Percentiles rank a stretch among this genome's conserved stretches.
Evolutionary conservation across 1,140 invertebrate species (phyloP).

Genomic region (Dendrolimus punctatus): DNA sequence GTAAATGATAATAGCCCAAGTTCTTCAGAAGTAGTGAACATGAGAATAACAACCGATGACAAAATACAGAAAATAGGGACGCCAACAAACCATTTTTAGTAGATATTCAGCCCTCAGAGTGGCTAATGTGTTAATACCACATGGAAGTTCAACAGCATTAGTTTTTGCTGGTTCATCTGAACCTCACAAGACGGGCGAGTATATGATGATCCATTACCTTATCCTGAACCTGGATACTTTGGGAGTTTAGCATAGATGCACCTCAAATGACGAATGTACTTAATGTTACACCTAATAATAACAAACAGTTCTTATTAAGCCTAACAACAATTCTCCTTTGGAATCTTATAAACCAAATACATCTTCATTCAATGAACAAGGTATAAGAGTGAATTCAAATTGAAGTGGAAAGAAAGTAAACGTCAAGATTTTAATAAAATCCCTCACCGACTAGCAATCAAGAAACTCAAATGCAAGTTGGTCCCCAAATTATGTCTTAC

Average conservation of each 20-base stretch:
- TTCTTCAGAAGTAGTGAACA: slow-evolving; percentile 56
- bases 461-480: slow-evolving; percentile 57
- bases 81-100: slow-evolving; percentile 81
- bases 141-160: slow-evolving; percentile 80
- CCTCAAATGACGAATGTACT: slow-evolving; percentile 73
- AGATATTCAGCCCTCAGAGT: slow-evolving; percentile 85
- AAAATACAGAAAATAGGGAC: slow-evolving; percentile 60
- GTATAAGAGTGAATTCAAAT: slow-evolving; percentile 35
- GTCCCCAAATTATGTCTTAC: slow-evolving; percentile 55
- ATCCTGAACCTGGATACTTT: slow-evolving; percentile 78
- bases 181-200: slow-evolving; percentile 82
- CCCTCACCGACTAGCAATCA: slow-evolving; percentile 58
- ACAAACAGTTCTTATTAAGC: slow-evolving; percentile 36
- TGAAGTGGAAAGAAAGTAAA: slow-evolving; percentile 50
- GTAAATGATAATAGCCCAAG: slow-evolving; percentile 52
- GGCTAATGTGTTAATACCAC: slow-evolving; percentile 84
- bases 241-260: slow-evolving; percentile 73
- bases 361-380: slow-evolving; percentile 21
- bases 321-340: slow-evolving; percentile 17
- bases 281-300: slow-evolving; percentile 50
- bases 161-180: slow-evolving; percentile 82
- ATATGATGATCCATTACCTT: slow-evolving; percentile 83
- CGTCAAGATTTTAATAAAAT: slow-evolving; percentile 42
- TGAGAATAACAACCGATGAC: slow-evolving; percentile 51
- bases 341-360: slow-evolving; percentile 29